phyloP scores from a whole-genome alignment of 53 echinoderm and acorn worm species.

The Hippasteria phrygiana region DNA sequence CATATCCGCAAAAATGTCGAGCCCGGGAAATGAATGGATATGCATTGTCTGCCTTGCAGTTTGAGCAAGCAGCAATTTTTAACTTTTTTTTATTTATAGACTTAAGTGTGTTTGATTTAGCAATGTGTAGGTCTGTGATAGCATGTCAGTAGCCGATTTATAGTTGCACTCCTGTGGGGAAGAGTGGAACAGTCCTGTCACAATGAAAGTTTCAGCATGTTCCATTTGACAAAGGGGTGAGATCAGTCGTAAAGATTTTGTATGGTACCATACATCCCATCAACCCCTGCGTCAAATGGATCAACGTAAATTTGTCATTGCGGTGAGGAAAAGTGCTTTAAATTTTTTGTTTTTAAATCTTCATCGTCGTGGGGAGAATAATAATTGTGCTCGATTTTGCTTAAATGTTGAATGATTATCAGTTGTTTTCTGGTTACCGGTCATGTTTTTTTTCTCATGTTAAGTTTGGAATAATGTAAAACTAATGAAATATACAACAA shows the following conservation, averaged over 20 bases:
- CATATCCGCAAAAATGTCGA: too few species aligned
- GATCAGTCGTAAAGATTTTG: background rate
- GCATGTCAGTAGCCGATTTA: constrained; percentile 5
- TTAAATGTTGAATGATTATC: background rate
- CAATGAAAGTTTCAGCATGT: constrained; percentile 36
- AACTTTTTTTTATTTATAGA: constrained; percentile 28
- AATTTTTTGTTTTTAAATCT: constrained; percentile 19
- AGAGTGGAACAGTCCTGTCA: constrained; percentile 30
- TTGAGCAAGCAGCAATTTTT: constrained; percentile 3
- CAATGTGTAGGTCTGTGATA: constrained; percentile 19
- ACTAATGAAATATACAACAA: constrained; percentile 18
- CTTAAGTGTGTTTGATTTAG: constrained; percentile 45
- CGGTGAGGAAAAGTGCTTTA: constrained; percentile 22
- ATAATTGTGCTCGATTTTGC: constrained; percentile 8
- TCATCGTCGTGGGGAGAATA: constrained; percentile 9
- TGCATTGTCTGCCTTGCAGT: constrained; percentile 9
- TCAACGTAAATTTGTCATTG: constrained; percentile 21
- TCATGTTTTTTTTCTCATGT: constrained; percentile 28
- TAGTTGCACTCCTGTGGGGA: background rate
- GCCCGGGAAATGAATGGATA: too few species aligned
- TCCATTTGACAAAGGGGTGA: constrained; percentile 49
- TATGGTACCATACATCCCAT: constrained; percentile 23
- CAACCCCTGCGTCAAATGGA: constrained; percentile 31
- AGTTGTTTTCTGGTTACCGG: constrained; percentile 7
- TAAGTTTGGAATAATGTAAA: constrained; percentile 5